Evolutionary conservation across 2,797 vertebrate genomes (phyloP), one percentile per base, ranked within the genome.

Genomic region (Leucoraja ocellata): DNA sequence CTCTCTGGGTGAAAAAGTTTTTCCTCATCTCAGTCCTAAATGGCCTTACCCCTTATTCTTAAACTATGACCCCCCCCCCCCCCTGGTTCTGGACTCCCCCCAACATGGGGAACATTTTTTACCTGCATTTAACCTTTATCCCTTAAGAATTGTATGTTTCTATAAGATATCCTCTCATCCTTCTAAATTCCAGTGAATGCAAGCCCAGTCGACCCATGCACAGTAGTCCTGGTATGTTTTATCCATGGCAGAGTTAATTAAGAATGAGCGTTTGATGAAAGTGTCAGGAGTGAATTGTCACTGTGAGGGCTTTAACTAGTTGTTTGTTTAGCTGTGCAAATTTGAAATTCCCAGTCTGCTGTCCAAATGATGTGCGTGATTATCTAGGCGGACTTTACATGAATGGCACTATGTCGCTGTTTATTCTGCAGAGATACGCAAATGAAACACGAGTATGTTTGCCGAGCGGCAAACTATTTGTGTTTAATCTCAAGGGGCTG

Each of bases 241-340:
- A 76, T 54, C 36, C 21, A 3, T 16, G 73, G 54, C 25, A 58
- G 54, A 4, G 10, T 68, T 54, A 76, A 76, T 74, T 76, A 54
- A 39, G n/a, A 46, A 25, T 32, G n/a, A 88, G 32, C n/a, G 21
- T 28, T 18, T 73, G 90, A 73, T 74, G 90, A 73, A 28, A 54
- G 11, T 54, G 36, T 92, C 76, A 23, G 71, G 23, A 73, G 71
- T 76, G 46, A 21, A 10, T 74, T 54, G 90, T 76, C 90, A 92
- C 11, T 54, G 23, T 13, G 58, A 54, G 39, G 11, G 10, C 2
- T 76, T 76, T 28, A 54, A 16, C 90, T 16, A 25, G 71, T 6
- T 76, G 90, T 76, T 92, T 74, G 39, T 92, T 74, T 54, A 92
- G 68, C 90, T 92, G 71, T 74, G 36, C n/a, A 92, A 76, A 76